phyloP scores from a whole-genome alignment of 2,888 invertebrate genomes.

The Pocota personata region DNA sequence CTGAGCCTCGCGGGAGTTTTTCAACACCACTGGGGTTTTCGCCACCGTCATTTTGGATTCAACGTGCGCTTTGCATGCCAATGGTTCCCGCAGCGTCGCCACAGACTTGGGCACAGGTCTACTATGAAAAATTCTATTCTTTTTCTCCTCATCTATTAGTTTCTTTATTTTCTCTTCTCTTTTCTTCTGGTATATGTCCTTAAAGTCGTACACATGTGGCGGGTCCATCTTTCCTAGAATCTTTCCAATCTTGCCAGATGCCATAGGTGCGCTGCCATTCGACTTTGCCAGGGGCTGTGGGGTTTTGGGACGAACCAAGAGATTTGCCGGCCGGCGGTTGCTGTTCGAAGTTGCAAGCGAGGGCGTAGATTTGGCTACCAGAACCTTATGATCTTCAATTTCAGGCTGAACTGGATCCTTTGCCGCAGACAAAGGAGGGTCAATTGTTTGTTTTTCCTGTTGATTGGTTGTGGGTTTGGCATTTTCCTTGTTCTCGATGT shows the following conservation, averaged over 20 bases:
- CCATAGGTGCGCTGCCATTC: slow-evolving; percentile 47
- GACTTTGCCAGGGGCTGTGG: background rate
- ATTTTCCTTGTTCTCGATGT: slow-evolving; percentile 63
- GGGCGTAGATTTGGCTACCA: slow-evolving; percentile 16
- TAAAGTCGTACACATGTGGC: slow-evolving; percentile 78
- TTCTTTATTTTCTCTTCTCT: slow-evolving; percentile 75
- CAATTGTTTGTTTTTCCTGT: background rate
- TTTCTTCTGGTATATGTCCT: slow-evolving; percentile 78
- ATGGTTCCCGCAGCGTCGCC: slow-evolving; percentile 65
- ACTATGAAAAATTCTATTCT: slow-evolving; percentile 80
- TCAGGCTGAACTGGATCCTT: slow-evolving; percentile 12
- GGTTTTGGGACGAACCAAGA: slow-evolving; percentile 18
- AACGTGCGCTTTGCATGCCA: slow-evolving; percentile 43
- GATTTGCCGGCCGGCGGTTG: slow-evolving; percentile 56
- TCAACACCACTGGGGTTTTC: slow-evolving; percentile 79
- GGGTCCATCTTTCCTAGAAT: slow-evolving; percentile 31
- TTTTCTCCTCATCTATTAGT: slow-evolving; percentile 78
- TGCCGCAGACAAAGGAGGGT: background rate
- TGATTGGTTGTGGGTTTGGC: background rate
- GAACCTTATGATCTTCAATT: slow-evolving; percentile 5
- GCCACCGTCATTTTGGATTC: slow-evolving; percentile 76
- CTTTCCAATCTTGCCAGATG: background rate
- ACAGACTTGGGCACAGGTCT: slow-evolving; percentile 80
- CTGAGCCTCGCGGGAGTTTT: slow-evolving; percentile 76
- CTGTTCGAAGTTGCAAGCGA: background rate